phyloP scores from a whole-genome alignment of 2,888 invertebrate species.

The Dexiosoma caninum region DNA sequence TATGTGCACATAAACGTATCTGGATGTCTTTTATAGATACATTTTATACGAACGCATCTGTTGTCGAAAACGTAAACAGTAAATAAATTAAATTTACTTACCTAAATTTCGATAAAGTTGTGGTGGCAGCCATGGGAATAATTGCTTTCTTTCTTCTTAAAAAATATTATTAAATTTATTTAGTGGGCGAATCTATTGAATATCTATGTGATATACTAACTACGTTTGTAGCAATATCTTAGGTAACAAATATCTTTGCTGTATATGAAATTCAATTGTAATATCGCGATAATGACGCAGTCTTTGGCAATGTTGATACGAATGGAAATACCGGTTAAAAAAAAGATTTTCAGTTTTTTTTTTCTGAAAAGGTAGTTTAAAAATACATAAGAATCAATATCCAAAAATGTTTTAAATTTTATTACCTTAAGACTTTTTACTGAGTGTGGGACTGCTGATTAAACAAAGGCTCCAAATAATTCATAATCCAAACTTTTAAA shows the following conservation, averaged over 20 bases:
- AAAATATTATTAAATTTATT: slow-evolving; percentile 6
- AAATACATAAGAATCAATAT: not conserved
- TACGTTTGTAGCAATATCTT: not conserved
- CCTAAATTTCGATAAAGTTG: slow-evolving; percentile 55
- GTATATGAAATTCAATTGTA: not conserved
- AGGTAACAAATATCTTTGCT: not conserved
- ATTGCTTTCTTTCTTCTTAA: not conserved
- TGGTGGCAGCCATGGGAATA: slow-evolving; percentile 27
- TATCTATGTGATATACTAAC: no score
- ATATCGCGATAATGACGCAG: no score
- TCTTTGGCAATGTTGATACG: no score
- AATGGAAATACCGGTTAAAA: not conserved
- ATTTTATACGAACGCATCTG: no score
- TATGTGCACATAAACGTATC: no score
- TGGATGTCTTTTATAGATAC: no score
- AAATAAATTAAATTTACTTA: slow-evolving; percentile 14
- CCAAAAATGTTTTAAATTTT: not conserved
- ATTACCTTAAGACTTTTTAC: not conserved
- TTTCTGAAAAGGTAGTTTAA: not conserved
- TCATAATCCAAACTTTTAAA: not conserved
- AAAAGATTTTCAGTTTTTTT: not conserved
- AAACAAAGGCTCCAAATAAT: not conserved
- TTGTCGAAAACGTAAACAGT: no score
- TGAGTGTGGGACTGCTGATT: not conserved
- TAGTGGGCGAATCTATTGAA: no score